Conservation (phyloP, 2,797 vertebrate species). For the Threskiornis aethiopicus region DNA sequence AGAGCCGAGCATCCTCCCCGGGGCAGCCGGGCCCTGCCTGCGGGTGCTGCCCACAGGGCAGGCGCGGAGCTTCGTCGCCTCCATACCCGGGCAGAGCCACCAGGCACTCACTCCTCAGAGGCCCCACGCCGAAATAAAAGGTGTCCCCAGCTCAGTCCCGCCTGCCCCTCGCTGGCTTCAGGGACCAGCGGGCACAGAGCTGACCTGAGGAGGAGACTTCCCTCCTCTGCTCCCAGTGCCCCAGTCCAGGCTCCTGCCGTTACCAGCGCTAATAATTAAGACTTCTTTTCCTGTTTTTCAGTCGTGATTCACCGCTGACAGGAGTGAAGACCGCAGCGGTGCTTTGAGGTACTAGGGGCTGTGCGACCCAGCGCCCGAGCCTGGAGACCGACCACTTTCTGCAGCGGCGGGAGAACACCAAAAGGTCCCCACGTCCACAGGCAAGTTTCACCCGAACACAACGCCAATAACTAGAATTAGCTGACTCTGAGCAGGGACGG, state of each 20-base stretch:
- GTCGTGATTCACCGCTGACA: not conserved
- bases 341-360: not conserved
- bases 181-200: too few species aligned
- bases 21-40: not conserved
- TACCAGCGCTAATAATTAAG: not conserved
- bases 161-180: not conserved
- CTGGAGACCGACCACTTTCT: rapidly evolving
- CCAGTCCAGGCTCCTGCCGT: not conserved
- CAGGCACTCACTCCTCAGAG: rapidly evolving
- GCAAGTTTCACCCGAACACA: not conserved
- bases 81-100: rapidly evolving
- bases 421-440: not conserved
- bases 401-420: not conserved
- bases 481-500: not conserved
- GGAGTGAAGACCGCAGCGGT: not conserved
- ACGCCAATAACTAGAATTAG: not conserved
- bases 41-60: not conserved
- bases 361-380: rapidly evolving
- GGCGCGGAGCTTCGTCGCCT: too few species aligned
- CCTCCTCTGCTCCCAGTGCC: not conserved
- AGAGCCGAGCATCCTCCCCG: not conserved
- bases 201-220: not conserved
- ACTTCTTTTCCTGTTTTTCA: not conserved
- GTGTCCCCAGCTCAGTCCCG: not conserved
- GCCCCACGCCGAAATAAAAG: too few species aligned